phyloP scores from a whole-genome alignment of 2,888 invertebrate species.

The Lomographa bimaculata region DNA sequence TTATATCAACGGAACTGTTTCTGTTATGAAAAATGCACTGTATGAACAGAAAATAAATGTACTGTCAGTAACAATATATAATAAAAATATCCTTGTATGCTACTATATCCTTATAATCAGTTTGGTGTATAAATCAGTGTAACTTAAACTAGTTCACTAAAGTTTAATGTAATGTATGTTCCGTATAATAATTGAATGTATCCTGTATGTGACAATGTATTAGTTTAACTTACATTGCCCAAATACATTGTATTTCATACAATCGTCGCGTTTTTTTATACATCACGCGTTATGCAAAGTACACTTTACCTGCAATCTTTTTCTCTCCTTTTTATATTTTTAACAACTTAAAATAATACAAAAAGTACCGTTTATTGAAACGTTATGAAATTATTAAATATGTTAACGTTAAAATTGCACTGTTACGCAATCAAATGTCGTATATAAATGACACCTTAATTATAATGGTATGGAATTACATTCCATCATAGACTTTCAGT shows the following conservation, averaged over 20 bases:
- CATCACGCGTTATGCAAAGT: slow-evolving; percentile 61
- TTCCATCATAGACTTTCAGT: slow-evolving; percentile 48
- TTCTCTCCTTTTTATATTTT: slow-evolving; percentile 77
- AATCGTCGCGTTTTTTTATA: slow-evolving; percentile 68
- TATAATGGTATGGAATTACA: slow-evolving; percentile 56
- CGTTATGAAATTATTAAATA: slow-evolving; percentile 24
- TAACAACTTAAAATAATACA: slow-evolving; percentile 66
- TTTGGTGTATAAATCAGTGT: no score
- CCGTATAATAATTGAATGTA: slow-evolving; percentile 42
- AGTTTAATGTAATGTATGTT: no score
- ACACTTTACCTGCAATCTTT: slow-evolving; percentile 73
- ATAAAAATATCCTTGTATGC: no score
- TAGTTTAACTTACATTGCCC: slow-evolving; percentile 54
- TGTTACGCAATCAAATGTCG: slow-evolving; percentile 22
- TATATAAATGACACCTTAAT: slow-evolving; percentile 12
- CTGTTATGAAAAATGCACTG: no score
- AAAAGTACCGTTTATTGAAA: slow-evolving; percentile 14
- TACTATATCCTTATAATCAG: no score
- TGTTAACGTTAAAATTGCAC: slow-evolving; percentile 27
- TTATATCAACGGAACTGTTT: slow-evolving; percentile 40
- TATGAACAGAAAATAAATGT: no score
- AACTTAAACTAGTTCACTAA: no score
- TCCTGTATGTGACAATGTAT: slow-evolving; percentile 47
- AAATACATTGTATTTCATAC: slow-evolving; percentile 75
- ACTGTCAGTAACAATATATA: no score